Evolutionary conservation across 2,113 vertebrate genomes (phyloP).

Genomic region (Tapirus terrestris): DNA sequence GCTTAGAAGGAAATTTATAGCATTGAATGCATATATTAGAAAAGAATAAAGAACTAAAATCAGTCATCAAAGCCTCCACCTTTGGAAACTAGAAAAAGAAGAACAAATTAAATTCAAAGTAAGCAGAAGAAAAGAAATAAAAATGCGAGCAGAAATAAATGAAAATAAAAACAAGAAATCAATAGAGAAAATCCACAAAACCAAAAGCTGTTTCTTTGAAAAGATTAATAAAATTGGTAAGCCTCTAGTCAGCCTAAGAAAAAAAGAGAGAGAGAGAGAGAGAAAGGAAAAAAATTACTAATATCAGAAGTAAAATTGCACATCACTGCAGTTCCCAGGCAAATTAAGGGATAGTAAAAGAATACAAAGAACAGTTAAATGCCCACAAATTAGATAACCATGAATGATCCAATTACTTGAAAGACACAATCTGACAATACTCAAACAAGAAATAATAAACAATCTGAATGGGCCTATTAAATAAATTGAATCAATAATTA

Average conservation of each 20-base stretch:
- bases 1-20: not conserved
- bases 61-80: not conserved
- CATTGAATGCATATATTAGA: not conserved
- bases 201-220: not conserved
- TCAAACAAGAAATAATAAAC: not conserved
- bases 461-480: not conserved
- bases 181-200: not conserved
- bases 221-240: not conserved
- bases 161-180: not conserved
- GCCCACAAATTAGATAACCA: not conserved
- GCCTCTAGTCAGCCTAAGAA: not conserved
- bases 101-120: not conserved
- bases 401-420: not conserved
- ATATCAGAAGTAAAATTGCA: not conserved
- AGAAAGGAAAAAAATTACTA: not conserved
- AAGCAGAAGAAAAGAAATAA: not conserved
- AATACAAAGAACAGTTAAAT: not conserved
- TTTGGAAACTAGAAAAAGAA: not conserved
- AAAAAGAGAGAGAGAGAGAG: not conserved
- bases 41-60: not conserved
- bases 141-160: not conserved
- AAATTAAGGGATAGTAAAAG: not conserved
- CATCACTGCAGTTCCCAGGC: not conserved
- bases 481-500: not conserved
- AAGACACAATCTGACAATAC: not conserved